Evolutionary conservation across 1,140 invertebrate species (phyloP).

Genomic region (Achatina immaculata): DNA sequence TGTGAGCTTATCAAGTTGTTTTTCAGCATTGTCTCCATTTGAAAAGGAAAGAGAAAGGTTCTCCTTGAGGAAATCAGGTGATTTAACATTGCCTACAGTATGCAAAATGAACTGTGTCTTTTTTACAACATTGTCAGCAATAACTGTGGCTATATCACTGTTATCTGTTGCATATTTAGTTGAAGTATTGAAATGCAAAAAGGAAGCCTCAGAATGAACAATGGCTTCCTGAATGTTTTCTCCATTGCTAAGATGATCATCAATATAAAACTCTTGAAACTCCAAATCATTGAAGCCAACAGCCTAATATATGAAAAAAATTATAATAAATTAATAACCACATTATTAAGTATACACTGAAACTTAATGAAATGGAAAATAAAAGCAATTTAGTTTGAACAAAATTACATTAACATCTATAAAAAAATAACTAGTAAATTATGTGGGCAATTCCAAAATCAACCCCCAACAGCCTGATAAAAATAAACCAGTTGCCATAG

Average conservation of each 20-base stretch:
- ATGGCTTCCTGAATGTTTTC: neutral
- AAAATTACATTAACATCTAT: no score
- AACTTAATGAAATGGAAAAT: no score
- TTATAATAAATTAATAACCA: neutral
- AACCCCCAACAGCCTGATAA: no score
- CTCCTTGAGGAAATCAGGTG: neutral
- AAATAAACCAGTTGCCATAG: no score
- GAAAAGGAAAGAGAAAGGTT: neutral
- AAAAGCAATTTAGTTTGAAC: no score
- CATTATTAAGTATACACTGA: no score
- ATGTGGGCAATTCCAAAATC: no score
- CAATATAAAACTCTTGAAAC: constrained; percentile 9
- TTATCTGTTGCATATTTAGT: neutral
- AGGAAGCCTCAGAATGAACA: neutral
- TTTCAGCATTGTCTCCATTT: neutral
- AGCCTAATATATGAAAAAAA: neutral
- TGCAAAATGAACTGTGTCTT: neutral
- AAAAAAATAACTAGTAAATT: no score
- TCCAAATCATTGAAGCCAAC: neutral
- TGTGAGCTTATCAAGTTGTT: neutral
- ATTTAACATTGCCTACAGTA: neutral
- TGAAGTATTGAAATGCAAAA: neutral
- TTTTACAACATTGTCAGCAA: neutral
- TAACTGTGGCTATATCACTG: neutral
- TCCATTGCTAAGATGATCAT: neutral